phyloP scores from a whole-genome alignment of 2,797 vertebrate genomes.

The Rhincodon typus region DNA sequence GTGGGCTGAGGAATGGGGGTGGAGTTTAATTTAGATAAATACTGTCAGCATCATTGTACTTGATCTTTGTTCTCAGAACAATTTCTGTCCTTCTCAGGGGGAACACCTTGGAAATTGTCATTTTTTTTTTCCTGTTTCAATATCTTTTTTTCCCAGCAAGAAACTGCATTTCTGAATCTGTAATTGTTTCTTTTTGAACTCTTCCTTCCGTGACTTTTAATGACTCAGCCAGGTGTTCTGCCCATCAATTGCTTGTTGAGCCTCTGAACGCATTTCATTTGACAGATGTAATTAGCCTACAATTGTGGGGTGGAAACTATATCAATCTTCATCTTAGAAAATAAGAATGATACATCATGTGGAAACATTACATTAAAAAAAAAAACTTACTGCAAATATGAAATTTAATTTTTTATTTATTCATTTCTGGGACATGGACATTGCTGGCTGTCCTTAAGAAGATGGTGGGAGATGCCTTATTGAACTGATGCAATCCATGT shows the following conservation, averaged over 20 bases:
- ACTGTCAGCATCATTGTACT: no score
- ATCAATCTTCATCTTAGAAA: background rate
- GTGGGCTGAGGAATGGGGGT: no score
- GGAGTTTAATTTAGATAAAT: no score
- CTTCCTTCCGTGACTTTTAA: background rate
- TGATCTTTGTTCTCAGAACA: background rate
- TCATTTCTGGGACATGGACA: no score
- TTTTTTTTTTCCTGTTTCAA: background rate
- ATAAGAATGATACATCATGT: background rate
- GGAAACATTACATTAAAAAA: background rate
- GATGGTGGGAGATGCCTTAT: no score
- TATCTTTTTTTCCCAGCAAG: background rate
- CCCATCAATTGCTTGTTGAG: background rate
- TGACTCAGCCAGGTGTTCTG: background rate
- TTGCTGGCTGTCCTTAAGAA: no score
- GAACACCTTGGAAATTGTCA: background rate
- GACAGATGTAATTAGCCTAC: background rate
- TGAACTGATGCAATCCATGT: no score
- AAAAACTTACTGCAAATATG: background rate
- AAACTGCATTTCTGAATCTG: background rate
- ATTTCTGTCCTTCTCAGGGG: background rate
- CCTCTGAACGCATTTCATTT: background rate
- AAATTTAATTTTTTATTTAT: background rate
- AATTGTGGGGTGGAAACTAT: background rate
- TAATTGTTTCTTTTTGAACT: background rate